Evolutionary conservation across 2,888 invertebrate genomes (phyloP).

Genomic region (Spicauda simplicius): DNA sequence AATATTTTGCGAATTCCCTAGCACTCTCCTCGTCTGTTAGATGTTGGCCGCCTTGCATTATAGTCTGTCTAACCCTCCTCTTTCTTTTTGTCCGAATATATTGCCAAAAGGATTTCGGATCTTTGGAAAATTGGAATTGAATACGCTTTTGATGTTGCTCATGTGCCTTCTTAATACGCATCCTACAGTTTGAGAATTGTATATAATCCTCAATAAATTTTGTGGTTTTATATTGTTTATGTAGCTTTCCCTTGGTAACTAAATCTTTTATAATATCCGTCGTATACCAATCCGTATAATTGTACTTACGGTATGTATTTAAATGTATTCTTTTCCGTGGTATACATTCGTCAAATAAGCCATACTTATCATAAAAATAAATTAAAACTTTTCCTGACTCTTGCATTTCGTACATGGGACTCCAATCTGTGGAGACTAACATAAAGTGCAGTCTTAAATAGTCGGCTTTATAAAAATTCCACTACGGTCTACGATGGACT

Average conservation of each 20-base stretch:
- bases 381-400: conserved; percentile 6
- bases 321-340: conserved; percentile 35
- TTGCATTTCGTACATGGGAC: background rate
- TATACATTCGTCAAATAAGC: conserved; percentile 36
- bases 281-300: conserved; percentile 43
- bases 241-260: conserved; percentile 36
- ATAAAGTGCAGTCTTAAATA: background rate
- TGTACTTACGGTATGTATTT: conserved; percentile 13
- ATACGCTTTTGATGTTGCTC: conserved; percentile 21
- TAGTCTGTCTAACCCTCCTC: background rate
- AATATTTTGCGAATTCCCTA: conserved; percentile 36
- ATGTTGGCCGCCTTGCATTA: conserved; percentile 29
- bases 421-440: conserved; percentile 1
- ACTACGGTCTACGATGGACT: background rate
- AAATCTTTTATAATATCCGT: conserved; percentile 39
- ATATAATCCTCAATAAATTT: conserved; percentile 23
- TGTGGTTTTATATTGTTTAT: conserved; percentile 38
- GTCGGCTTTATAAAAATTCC: conserved; percentile 13
- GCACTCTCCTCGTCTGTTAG: conserved; percentile 33
- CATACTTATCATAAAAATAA: conserved; percentile 37
- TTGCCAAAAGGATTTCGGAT: conserved; percentile 40
- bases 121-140: conserved; percentile 30
- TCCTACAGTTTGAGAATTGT: conserved; percentile 29
- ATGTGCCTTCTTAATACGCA: conserved; percentile 33
- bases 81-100: conserved; percentile 30